phyloP scores from a whole-genome alignment of 1,140 invertebrate species.

The Eumeta japonica region DNA sequence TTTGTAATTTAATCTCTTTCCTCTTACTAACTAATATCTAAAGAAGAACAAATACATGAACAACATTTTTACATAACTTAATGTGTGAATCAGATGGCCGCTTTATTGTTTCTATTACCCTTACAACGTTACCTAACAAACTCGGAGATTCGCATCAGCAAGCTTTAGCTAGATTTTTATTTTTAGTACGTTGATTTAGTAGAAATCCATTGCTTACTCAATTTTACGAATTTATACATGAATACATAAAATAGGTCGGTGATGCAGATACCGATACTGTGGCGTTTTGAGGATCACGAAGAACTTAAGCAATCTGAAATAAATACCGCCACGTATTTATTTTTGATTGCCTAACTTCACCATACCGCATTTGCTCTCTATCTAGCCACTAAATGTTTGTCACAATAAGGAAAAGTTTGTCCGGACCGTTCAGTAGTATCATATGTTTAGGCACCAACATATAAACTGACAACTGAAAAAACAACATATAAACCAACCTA shows the following conservation, averaged over 20 bases:
- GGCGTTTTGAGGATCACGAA: slow-evolving; percentile 9
- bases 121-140: background rate
- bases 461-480: too few relatives aligned
- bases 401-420: slow-evolving; percentile 4
- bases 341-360: too few relatives aligned
- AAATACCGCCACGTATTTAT: slow-evolving; percentile 6
- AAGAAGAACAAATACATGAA: slow-evolving; percentile 9
- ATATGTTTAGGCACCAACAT: too few relatives aligned
- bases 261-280: slow-evolving; percentile 20
- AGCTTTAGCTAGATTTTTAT: slow-evolving; percentile 3
- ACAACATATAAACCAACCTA: too few relatives aligned
- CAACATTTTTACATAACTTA: slow-evolving; percentile 5
- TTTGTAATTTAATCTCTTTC: too few relatives aligned
- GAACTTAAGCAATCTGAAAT: slow-evolving; percentile 1
- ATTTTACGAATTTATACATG: slow-evolving; percentile 14
- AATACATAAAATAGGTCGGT: slow-evolving; percentile 14
- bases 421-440: background rate
- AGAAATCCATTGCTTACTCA: slow-evolving; percentile 9
- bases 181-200: slow-evolving; percentile 12
- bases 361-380: slow-evolving; percentile 5
- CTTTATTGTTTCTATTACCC: slow-evolving; percentile 5
- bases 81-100: slow-evolving; percentile 3
- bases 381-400: slow-evolving; percentile 4
- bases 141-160: slow-evolving; percentile 5
- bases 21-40: too few relatives aligned